Conservation (phyloP, 2,888 invertebrate genomes). For the Pandemis heparana region DNA sequence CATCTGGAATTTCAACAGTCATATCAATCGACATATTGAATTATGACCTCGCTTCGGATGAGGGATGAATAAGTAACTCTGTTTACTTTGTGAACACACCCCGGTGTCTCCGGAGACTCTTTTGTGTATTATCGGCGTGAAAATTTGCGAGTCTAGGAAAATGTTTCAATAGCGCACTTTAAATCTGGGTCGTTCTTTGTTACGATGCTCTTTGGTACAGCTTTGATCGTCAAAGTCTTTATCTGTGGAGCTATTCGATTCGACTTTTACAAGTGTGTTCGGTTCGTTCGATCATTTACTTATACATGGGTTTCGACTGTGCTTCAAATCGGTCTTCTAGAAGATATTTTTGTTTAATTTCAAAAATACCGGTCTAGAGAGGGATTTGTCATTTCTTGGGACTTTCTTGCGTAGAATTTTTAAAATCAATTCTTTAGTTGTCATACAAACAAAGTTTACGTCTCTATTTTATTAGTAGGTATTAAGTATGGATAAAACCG, state of each 20-base stretch:
- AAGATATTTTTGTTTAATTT: no score
- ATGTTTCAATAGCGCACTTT: constrained; percentile 36
- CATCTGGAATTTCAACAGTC: constrained; percentile 13
- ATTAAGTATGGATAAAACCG: no score
- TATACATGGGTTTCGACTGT: not conserved
- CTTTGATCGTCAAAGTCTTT: constrained; percentile 29
- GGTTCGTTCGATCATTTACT: not conserved
- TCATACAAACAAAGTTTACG: no score
- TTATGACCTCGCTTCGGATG: constrained; percentile 12
- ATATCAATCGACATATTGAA: constrained; percentile 7
- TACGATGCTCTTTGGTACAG: constrained; percentile 16
- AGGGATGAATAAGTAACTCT: not conserved
- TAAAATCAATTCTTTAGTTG: no score
- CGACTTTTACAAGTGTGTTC: constrained; percentile 13
- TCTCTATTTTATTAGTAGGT: no score
- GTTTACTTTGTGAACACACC: constrained; percentile 1
- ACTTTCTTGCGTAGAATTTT: no score
- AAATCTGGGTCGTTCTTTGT: constrained; percentile 41
- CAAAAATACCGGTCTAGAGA: no score
- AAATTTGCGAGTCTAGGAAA: constrained; percentile 26
- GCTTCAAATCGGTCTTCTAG: not conserved
- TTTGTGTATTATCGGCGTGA: constrained; percentile 18
- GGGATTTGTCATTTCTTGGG: no score
- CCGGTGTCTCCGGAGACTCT: constrained; percentile 8
- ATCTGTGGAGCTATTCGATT: constrained; percentile 24